Evolutionary conservation across 2,797 vertebrate genomes (phyloP).

Genomic region (Acipenser ruthenus): DNA sequence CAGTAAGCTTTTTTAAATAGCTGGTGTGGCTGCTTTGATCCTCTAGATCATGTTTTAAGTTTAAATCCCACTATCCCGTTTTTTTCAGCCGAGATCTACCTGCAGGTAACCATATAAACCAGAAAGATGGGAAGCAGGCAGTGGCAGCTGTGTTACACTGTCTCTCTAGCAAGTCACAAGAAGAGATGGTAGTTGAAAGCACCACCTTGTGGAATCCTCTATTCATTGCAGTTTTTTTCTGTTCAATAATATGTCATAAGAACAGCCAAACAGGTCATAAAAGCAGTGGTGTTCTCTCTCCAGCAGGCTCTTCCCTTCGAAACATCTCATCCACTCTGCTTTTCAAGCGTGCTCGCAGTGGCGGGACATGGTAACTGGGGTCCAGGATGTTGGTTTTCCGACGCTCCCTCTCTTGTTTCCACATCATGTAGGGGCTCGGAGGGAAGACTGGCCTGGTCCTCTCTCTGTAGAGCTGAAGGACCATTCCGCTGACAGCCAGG

Average conservation of each 20-base stretch:
- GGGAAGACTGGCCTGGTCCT: constrained; percentile 70
- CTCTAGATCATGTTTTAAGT: no score
- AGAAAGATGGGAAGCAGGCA: no score
- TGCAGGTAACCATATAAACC: no score
- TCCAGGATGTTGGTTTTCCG: constrained; percentile 87
- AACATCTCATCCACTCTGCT: constrained; percentile 54
- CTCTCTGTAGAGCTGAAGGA: constrained; percentile 76
- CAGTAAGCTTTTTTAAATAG: no score
- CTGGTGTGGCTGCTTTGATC: no score
- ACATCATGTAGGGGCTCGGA: constrained; percentile 80
- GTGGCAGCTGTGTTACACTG: neutral
- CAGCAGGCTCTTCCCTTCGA: constrained; percentile 50
- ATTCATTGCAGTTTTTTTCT: neutral
- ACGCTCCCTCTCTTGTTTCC: constrained; percentile 78
- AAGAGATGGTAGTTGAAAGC: neutral
- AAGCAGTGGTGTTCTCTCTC: constrained; percentile 84
- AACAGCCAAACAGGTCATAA: constrained; percentile 44
- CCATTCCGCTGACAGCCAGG: constrained; percentile 67
- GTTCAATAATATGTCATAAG: neutral
- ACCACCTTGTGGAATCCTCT: neutral
- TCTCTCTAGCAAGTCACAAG: neutral
- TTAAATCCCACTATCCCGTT: no score
- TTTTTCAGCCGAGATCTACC: no score
- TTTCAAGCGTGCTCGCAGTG: constrained; percentile 66
- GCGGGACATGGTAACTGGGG: constrained; percentile 81